Base-by-base conservation (phyloP, 2,797 vertebrate species). In the Thamnophis elegans region DNA sequence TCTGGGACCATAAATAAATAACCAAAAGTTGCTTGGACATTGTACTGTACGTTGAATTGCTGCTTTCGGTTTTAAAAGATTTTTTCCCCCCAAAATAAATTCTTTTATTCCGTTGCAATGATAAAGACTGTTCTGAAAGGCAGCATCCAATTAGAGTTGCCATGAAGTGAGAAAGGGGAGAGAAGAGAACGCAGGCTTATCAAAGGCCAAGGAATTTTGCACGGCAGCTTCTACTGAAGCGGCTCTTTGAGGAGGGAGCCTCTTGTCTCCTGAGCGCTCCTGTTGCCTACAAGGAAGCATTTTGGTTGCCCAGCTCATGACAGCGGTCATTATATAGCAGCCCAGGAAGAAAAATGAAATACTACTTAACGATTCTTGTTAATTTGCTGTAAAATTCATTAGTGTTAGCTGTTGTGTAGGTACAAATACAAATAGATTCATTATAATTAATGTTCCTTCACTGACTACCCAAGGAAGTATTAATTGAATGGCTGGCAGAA, bases 401-500 rank as follows among this genome's bases (percentile, higher is more conserved):
- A 56, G 87, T 51, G 78, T 73, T 89, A 56, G 73, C 55, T 51
- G 55, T 89, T 89, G 93, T 86, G 89, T 93, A 32, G 85, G 42
- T 87, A 88, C 93, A 59, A 86, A 94, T 59, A 32, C 88, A 93
- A 91, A 91, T 87, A 20, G 89, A 91, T 89, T 88, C 56, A 89
- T 58, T 89, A 91, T 91, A 93, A 95, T 95, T 95, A 86, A 47
- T 92, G 93, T 96, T 94, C 94, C 93, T 95, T 94, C 93, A 96
- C 85, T 0, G 25, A 92, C 93, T 94, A 93, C 94, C 94, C 89
- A 87, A 93, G 11, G 1, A 87, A 94, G 93, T 85, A 93, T 94
- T 95, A 94, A 94, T 92, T 94, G 96, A 97, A 96, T 94, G 92
- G 93, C 89, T 94, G 91, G 94, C 94, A 92, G 92, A 95, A 91